Conservation (phyloP, 2,888 invertebrate species). For the Ctenicera cuprea region DNA sequence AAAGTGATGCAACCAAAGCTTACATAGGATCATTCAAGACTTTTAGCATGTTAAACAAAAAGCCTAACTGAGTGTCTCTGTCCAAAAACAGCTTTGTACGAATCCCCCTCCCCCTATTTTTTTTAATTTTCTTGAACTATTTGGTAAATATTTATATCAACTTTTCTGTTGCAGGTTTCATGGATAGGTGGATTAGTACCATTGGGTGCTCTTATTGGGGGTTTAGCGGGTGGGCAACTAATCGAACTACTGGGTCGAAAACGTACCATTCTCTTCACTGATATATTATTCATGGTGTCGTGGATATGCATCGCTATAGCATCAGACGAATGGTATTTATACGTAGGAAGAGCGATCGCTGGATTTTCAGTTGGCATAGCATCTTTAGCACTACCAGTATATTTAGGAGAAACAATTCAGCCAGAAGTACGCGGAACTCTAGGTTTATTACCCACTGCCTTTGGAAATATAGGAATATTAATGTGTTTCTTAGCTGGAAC, state of each 20-base stretch:
- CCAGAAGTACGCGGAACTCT: constrained; percentile 93
- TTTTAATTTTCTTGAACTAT: not conserved
- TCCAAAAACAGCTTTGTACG: too few species aligned
- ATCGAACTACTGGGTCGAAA: constrained; percentile 89
- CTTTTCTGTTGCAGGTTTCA: constrained; percentile 76
- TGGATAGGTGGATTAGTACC: constrained; percentile 95
- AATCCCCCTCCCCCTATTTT: too few species aligned
- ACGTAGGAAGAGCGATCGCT: constrained; percentile 86
- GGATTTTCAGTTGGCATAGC: constrained; percentile 93
- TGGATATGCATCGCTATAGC: constrained; percentile 90
- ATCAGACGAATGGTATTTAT: constrained; percentile 82
- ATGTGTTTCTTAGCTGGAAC: constrained; percentile 87
- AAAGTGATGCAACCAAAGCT: too few species aligned
- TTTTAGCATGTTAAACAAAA: too few species aligned
- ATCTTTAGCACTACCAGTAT: constrained; percentile 92
- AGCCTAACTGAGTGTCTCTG: too few species aligned
- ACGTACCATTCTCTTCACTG: constrained; percentile 85
- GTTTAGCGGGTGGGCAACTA: constrained; percentile 88
- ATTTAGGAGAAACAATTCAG: constrained; percentile 94
- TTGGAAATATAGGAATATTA: constrained; percentile 90
- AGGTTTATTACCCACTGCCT: constrained; percentile 90
- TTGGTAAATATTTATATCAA: not conserved
- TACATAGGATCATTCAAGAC: too few species aligned
- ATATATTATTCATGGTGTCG: constrained; percentile 86
- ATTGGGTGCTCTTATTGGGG: constrained; percentile 88